Base-by-base conservation (phyloP, 2,888 invertebrate genomes). In the Eumacrocentrus americanus region DNA sequence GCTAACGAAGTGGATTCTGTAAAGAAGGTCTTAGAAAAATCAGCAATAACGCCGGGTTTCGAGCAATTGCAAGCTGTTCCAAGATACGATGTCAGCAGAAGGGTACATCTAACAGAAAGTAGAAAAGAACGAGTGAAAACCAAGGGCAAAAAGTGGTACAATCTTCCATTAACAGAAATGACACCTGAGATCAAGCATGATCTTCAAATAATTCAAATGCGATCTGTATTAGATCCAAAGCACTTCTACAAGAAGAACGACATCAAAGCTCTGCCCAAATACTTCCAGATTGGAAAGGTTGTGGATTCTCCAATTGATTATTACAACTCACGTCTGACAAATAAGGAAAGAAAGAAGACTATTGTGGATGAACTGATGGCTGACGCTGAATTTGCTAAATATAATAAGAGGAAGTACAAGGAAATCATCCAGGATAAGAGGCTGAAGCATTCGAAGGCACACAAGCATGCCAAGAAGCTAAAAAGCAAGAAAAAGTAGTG, bases 191-290 rank as follows among this genome's bases (percentile, higher is more conserved):
- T 91, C 47, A 91, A 90, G 80, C 90, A 90, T 74, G 97, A 98
- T 81, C 83, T 99, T 9, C 89, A 92, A 82, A 84, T 97, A 9
- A 82, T 99, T 1, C 91, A 94, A 82, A 96, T 98, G 96, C 87
- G 98, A 71, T 91, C 93, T 0, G 92, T 88, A 0, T 81, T 98
- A 9, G 91, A 98, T 83, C 94, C 96, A 0, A 96, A 96, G 79
- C 90, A 89, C 68, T 98, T 97, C 82, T 98, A 98, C 82, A 97
- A 97, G 81, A 92, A 92, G 73, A 95, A 94, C 78, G 94, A 95
- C 75, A 84, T 91, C 67, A 90, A 91, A 82, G 89, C 87, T 1
- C 75, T 94, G 29, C 97, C 98, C 0, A 98, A 97, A 82, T 97
- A 93, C 79, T 98, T 98, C 82, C 78, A 92, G 88, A 84, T 93